Percentiles rank a stretch among this genome's conserved stretches.
These are phyloP conservation scores for Cartodere bifasciata DNA, from an alignment of 2,888 invertebrate species.

Conservation along the genomic window DNA sequence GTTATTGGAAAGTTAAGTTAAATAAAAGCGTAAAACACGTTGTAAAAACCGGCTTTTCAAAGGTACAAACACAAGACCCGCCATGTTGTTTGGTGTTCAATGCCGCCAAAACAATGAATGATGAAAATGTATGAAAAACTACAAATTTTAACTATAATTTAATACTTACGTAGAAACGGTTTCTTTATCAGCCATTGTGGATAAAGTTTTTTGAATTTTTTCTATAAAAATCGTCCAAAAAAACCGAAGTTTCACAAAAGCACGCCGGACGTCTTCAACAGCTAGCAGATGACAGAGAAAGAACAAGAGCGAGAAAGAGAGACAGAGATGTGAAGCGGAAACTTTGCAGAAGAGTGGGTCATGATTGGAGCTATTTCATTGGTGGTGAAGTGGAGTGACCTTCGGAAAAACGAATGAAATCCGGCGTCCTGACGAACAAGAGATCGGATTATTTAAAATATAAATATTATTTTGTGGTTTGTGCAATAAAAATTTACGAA, in stretches of 20 bases:
- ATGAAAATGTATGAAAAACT: conserved; percentile 8
- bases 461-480: too few relatives aligned
- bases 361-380: too few relatives aligned
- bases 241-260: conserved; percentile 7
- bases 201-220: conserved; percentile 15
- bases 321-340: too few relatives aligned
- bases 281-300: conserved; percentile 12
- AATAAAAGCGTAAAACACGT: too few relatives aligned
- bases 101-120: conserved; percentile 27
- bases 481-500: too few relatives aligned
- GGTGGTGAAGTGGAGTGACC: too few relatives aligned
- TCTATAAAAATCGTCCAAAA: conserved; percentile 12
- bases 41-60: too few relatives aligned
- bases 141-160: conserved; percentile 14
- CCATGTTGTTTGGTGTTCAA: conserved; percentile 40
- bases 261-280: conserved; percentile 7
- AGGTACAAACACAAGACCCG: conserved; percentile 36
- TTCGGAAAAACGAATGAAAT: too few relatives aligned
- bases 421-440: too few relatives aligned
- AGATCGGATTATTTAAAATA: too few relatives aligned
- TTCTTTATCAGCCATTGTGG: conserved; percentile 48
- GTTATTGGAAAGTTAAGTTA: too few relatives aligned
- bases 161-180: conserved; percentile 51
- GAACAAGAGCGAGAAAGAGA: conserved; percentile 10
- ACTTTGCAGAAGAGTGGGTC: too few relatives aligned